These are phyloP conservation scores for Venusia cambrica DNA, from an alignment of 2,888 invertebrate genomes.

Conservation along the genomic window DNA sequence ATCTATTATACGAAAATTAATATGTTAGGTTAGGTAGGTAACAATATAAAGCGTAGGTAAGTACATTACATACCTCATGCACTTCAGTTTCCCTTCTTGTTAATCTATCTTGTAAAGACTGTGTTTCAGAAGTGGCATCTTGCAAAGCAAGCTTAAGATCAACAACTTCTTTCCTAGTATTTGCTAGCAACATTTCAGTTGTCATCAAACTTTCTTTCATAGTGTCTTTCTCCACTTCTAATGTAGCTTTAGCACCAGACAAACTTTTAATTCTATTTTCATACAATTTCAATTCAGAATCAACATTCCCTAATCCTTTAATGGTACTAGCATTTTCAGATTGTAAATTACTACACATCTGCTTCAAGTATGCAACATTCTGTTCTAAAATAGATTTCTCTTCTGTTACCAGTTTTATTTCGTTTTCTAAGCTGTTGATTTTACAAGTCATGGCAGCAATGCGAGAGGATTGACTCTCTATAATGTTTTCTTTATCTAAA, in stretches of 20 bases:
- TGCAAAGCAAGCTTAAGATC: conserved; percentile 82
- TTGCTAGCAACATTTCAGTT: conserved; percentile 83
- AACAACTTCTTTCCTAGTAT: conserved; percentile 84
- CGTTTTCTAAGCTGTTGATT: conserved; percentile 63
- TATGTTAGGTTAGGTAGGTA: no score
- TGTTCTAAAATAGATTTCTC: conserved; percentile 67
- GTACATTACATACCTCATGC: no score
- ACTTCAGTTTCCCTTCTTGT: conserved; percentile 49
- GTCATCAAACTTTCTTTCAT: conserved; percentile 79
- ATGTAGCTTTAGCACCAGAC: conserved; percentile 78
- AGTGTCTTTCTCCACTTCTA: conserved; percentile 84
- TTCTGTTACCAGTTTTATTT: conserved; percentile 66
- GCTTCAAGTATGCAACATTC: conserved; percentile 64
- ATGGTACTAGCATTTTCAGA: conserved; percentile 44
- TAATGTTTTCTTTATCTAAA: conserved; percentile 63
- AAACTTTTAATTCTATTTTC: conserved; percentile 72
- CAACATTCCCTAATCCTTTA: conserved; percentile 48
- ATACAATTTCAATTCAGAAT: conserved; percentile 69
- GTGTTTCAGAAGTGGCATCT: conserved; percentile 83
- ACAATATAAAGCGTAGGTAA: no score
- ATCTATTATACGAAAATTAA: no score
- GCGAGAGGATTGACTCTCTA: conserved; percentile 58
- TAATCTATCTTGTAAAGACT: conserved; percentile 73
- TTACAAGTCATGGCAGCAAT: conserved; percentile 64
- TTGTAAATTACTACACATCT: conserved; percentile 68